These are phyloP conservation scores for Eilema sororculum DNA, from an alignment of 2,888 invertebrate genomes.

Conservation along the genomic window DNA sequence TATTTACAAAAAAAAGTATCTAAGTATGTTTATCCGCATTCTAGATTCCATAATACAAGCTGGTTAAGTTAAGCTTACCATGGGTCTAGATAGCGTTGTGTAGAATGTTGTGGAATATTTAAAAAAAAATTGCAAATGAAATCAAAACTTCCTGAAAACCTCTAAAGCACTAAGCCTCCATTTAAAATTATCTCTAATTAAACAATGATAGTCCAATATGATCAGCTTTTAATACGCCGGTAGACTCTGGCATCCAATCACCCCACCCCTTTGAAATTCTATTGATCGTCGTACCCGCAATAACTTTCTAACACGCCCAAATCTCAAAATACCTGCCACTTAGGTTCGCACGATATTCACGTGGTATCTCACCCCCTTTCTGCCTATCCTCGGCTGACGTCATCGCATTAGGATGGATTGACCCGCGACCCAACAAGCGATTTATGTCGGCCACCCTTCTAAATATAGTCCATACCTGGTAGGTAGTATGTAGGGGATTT, in stretches of 20 bases:
- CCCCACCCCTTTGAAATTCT: slow-evolving; percentile 4
- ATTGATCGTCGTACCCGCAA: slow-evolving; percentile 15
- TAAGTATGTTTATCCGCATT: too few species aligned
- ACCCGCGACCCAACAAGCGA: slow-evolving; percentile 61
- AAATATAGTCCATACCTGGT: slow-evolving; percentile 60
- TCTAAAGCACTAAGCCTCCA: too few species aligned
- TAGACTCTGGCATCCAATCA: slow-evolving; percentile 1
- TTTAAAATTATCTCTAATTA: neutral
- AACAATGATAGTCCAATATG: neutral
- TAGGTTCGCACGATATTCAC: slow-evolving; percentile 42
- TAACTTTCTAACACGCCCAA: slow-evolving; percentile 27
- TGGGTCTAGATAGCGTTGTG: too few species aligned
- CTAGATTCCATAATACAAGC: too few species aligned
- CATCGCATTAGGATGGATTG: slow-evolving; percentile 66
- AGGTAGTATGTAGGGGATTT: neutral
- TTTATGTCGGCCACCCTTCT: slow-evolving; percentile 51
- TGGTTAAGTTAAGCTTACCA: too few species aligned
- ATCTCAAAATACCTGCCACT: slow-evolving; percentile 40
- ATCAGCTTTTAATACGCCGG: neutral
- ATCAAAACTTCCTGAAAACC: too few species aligned
- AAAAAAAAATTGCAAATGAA: too few species aligned
- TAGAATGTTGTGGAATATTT: too few species aligned
- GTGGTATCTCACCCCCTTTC: slow-evolving; percentile 48
- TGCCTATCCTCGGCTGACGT: slow-evolving; percentile 57
- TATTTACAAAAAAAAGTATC: too few species aligned